These are phyloP conservation scores for Crepidodera aurea DNA, from an alignment of 2,888 invertebrate species.

Conservation along the genomic window DNA sequence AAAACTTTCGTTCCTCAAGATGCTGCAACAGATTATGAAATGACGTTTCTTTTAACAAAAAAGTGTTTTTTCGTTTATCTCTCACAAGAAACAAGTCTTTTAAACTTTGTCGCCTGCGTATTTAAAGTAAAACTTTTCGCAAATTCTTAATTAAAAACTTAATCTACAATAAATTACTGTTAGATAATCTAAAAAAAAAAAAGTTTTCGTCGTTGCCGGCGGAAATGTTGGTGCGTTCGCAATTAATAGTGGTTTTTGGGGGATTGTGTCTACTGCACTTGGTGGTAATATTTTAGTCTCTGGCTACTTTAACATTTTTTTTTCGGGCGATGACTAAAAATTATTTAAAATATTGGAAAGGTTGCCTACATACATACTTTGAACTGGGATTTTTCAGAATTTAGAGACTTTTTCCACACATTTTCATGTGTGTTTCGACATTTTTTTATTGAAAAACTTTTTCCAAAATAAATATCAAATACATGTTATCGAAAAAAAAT, in stretches of 20 bases:
- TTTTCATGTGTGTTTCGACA: too few relatives aligned
- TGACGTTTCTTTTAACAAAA: conserved; percentile 1
- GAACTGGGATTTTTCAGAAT: too few relatives aligned
- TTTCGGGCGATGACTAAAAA: too few relatives aligned
- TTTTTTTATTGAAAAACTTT: too few relatives aligned
- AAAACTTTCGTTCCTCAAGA: background rate
- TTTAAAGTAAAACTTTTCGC: conserved; percentile 43
- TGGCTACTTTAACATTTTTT: too few relatives aligned
- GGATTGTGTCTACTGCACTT: background rate
- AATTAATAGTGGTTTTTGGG: conserved; percentile 3
- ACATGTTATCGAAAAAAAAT: too few relatives aligned
- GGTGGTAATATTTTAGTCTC: background rate
- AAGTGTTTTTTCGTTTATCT: conserved; percentile 18
- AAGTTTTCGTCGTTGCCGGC: conserved; percentile 2
- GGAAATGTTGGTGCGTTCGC: conserved; percentile 12
- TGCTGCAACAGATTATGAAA: conserved; percentile 2
- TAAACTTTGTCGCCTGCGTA: conserved; percentile 41
- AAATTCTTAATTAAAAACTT: conserved; percentile 47
- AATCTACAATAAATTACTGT: conserved; percentile 46
- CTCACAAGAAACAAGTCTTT: conserved; percentile 26
- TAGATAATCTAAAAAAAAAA: conserved; percentile 33
- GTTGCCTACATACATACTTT: too few relatives aligned
- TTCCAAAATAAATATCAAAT: too few relatives aligned
- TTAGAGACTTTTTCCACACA: too few relatives aligned
- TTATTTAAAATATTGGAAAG: too few relatives aligned